Conservation (phyloP, 2,888 invertebrate species). For the Calameuta idolon region DNA sequence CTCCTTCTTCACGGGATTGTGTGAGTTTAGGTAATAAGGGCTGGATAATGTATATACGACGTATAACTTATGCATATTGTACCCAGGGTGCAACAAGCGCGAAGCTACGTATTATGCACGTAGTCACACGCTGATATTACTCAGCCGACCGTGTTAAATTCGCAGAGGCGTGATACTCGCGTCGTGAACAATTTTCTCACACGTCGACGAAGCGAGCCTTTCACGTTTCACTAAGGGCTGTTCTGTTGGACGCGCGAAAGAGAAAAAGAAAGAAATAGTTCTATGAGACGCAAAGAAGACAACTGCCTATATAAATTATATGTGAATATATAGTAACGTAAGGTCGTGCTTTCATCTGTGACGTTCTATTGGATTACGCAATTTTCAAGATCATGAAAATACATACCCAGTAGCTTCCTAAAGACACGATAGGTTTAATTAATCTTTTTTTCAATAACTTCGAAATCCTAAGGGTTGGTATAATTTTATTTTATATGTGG, state of each 20-base stretch:
- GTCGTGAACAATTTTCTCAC: constrained; percentile 45
- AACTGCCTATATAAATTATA: background rate
- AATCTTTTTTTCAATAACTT: too few species aligned
- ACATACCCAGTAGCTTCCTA: too few species aligned
- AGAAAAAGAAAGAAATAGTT: background rate
- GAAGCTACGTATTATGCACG: background rate
- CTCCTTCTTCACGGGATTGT: background rate
- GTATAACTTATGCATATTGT: background rate
- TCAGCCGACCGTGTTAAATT: constrained; percentile 42
- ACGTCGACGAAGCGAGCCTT: constrained; percentile 33
- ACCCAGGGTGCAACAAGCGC: background rate
- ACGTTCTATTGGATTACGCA: too few species aligned
- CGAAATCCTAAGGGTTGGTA: too few species aligned
- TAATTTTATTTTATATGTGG: too few species aligned
- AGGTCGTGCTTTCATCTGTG: background rate
- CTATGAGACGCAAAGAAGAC: background rate
- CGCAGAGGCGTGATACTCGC: constrained; percentile 39
- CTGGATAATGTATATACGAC: background rate
- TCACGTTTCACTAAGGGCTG: background rate
- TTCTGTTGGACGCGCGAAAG: background rate
- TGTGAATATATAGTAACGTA: background rate
- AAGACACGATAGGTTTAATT: too few species aligned
- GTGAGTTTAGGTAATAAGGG: background rate
- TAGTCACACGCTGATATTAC: constrained; percentile 8
- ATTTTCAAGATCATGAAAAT: too few species aligned